Percentiles rank a stretch among this genome's conserved stretches.
Conservation (phyloP, 2,888 invertebrate genomes). For the Cataglyphis livida region DNA sequence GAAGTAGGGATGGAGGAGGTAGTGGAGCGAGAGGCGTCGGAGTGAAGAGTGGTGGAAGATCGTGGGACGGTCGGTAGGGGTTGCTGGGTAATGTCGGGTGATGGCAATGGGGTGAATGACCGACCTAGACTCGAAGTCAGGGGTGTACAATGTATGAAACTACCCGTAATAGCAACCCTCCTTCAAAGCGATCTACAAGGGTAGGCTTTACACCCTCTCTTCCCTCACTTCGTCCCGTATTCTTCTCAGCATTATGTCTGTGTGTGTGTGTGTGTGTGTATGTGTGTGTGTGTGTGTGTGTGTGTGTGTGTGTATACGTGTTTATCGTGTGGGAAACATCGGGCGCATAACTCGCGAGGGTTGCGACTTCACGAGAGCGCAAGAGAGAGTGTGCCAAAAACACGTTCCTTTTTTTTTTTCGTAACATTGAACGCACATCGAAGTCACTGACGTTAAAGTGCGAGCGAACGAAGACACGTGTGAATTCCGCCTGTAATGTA, state of each 20-base stretch:
- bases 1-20: slow-evolving; percentile 62
- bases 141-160: slow-evolving; percentile 84
- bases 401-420: slow-evolving; percentile 55
- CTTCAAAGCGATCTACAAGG: slow-evolving; percentile 81
- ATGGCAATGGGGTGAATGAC: slow-evolving; percentile 83
- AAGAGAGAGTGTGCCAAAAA: slow-evolving; percentile 59
- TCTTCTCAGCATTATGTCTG: slow-evolving; percentile 33
- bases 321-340: slow-evolving; percentile 64
- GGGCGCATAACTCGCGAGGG: slow-evolving; percentile 61
- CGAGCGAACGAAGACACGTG: slow-evolving; percentile 20
- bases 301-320: slow-evolving; percentile 43
- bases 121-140: slow-evolving; percentile 86
- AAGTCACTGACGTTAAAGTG: slow-evolving; percentile 38
- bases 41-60: slow-evolving; percentile 61
- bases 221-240: slow-evolving; percentile 47
- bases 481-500: neutral
- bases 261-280: neutral
- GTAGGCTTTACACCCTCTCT: slow-evolving; percentile 80
- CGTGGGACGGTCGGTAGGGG: slow-evolving; percentile 61
- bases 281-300: slow-evolving; percentile 27
- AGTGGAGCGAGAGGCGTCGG: slow-evolving; percentile 57
- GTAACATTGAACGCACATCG: slow-evolving; percentile 32
- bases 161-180: slow-evolving; percentile 80
- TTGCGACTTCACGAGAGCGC: slow-evolving; percentile 51
- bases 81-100: slow-evolving; percentile 73